Evolutionary conservation across 2,113 vertebrate genomes (phyloP).

Genomic region (Ceyx margarethae): DNA sequence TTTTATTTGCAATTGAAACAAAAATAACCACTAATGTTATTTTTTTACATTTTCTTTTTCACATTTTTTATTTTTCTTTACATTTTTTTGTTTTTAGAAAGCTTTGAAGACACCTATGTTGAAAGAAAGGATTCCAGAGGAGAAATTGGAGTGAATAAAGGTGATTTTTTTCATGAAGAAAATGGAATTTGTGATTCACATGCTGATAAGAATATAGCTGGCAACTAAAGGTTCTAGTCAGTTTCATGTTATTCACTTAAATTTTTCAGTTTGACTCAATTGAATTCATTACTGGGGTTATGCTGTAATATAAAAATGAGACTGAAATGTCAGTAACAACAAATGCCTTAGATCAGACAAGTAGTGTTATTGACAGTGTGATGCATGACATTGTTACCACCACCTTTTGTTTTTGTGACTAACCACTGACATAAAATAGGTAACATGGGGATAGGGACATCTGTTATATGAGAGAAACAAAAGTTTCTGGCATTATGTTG

Average conservation of each 20-base stretch:
- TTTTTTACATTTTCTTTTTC: not conserved
- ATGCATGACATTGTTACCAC: not conserved
- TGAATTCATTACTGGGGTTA: not conserved
- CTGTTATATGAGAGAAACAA: constrained; percentile 20
- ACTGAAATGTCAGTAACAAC: constrained; percentile 35
- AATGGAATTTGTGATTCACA: not conserved
- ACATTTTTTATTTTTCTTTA: not conserved
- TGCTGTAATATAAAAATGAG: constrained; percentile 1
- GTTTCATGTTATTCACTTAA: constrained; percentile 7
- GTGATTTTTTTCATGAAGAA: constrained; percentile 22
- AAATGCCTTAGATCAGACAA: constrained; percentile 27
- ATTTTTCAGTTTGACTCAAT: constrained; percentile 1
- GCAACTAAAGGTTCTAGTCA: constrained; percentile 25
- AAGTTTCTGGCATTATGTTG: constrained; percentile 43
- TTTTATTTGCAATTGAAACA: not conserved
- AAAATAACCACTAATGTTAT: not conserved
- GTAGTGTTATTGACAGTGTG: not conserved
- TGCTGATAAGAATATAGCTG: constrained; percentile 7
- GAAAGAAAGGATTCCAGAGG: not conserved
- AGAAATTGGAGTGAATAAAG: not conserved
- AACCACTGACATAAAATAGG: constrained; percentile 6
- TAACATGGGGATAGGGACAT: constrained; percentile 37
- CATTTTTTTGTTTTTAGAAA: not conserved
- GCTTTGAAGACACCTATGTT: not conserved
- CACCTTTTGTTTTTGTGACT: constrained; percentile 38